Base-by-base conservation (phyloP, 2,113 vertebrate species). In the Aegotheles bennettii region DNA sequence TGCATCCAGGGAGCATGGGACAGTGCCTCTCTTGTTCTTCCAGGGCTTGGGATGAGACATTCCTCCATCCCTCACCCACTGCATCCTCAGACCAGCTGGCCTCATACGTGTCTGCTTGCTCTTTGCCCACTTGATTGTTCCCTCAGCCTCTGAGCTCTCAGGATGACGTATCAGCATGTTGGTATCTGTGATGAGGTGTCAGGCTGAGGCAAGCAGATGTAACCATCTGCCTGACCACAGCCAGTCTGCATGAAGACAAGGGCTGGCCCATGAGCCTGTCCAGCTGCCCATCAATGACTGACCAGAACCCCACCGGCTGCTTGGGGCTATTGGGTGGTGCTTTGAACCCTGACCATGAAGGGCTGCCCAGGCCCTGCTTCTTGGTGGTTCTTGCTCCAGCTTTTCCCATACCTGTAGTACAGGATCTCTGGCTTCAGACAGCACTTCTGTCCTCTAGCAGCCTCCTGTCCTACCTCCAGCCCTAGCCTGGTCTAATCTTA, bases 81-180 rank as follows among this genome's bases (percentile, higher is more conserved):
- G 6, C 28, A 16, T n/a, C 50, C 56, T 21, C 65, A 42, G 78
- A 19, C 12, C 10, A 25, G 47, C 47, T 31, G 11, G 14, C 64
- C 70, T 57, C 1, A 1, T n/a, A 2, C 2, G 1, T 5, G 23
- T 4, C 2, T 1, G 1, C 65, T 54, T 65, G 69, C 12, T 69
- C 15, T 65, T 83, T 11, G 31, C 16, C 17, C n/a, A 0, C 26
- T 48, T n/a, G 35, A 25, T 60, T 73, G 71, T 56, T 4, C 6
- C 23, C 14, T 10, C 10, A 29, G 48, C 40, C 33, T 71, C n/a
- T 7, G 65, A 4, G 2, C 45, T 45, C 40, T 38, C 1, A 0
- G 42, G 33, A 25, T 2, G 4, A 40, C 7, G 5, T 3, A 16
- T 54, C 0, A 1, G 45, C 4, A 0, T 26, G 43, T 23, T 60